These are phyloP conservation scores for Hofmannophila pseudospretella DNA, from an alignment of 2,888 invertebrate species.

Conservation along the genomic window DNA sequence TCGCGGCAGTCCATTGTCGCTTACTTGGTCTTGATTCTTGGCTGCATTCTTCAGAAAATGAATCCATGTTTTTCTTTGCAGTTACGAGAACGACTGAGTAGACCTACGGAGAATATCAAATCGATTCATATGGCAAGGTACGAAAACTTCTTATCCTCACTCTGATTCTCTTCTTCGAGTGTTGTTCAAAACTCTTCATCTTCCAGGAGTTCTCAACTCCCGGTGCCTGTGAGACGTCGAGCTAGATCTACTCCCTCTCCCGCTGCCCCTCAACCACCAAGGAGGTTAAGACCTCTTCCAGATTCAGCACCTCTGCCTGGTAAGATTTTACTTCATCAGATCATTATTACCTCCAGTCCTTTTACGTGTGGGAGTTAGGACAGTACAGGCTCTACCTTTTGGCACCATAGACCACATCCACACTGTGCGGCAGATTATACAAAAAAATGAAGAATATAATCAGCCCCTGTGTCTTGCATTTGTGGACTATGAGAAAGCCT, in stretches of 20 bases:
- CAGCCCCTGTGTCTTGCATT: too few relatives aligned
- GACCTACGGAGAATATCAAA: constrained; percentile 56
- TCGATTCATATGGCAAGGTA: constrained; percentile 48
- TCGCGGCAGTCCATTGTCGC: too few relatives aligned
- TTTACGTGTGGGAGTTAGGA: too few relatives aligned
- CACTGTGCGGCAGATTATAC: too few relatives aligned
- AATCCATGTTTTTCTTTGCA: constrained; percentile 27
- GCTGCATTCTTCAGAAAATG: too few relatives aligned
- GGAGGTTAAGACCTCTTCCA: constrained; percentile 58
- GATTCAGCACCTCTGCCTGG: constrained; percentile 70
- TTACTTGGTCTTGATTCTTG: too few relatives aligned
- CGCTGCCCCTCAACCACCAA: constrained; percentile 47
- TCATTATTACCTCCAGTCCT: neutral
- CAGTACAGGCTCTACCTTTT: too few relatives aligned
- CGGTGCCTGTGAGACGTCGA: constrained; percentile 56
- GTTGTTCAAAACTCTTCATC: neutral
- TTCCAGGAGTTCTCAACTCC: constrained; percentile 58
- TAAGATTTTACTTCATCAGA: constrained; percentile 19
- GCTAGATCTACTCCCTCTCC: constrained; percentile 66
- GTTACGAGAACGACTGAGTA: constrained; percentile 59
- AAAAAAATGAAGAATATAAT: too few relatives aligned
- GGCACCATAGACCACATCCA: too few relatives aligned
- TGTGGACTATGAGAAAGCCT: too few relatives aligned
- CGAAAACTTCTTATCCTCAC: neutral
- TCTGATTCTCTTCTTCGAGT: neutral